Base-by-base conservation (phyloP, 2,888 invertebrate genomes). In the Macaria notata region DNA sequence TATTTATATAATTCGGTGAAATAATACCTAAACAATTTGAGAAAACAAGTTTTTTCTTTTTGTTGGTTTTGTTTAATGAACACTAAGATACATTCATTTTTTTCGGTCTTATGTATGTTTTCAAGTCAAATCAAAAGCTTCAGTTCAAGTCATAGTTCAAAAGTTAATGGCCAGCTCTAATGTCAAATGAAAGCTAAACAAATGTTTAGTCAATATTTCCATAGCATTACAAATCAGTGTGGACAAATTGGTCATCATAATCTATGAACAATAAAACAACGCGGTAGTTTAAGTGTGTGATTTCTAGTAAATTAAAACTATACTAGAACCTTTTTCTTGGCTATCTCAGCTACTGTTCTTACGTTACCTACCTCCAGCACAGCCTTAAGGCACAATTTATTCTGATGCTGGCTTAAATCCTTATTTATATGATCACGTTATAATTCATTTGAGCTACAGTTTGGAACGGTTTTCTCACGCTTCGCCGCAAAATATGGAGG, bases 341-440 rank as follows among this genome's bases (percentile, higher is more conserved):
- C 19, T 19, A 19, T 19, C 19, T 19, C 19, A 19, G 19, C 19
- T 19, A 53, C 57, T 53, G 53, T 8, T 4, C 19, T 3, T 6
- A 4, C 29, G 9, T 9, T 31, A 8, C 3, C 9, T 50, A 43
- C n/a, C n/a, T n/a, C n/a, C 31, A 46, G 65, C 69, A 76, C 76
- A 78, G 79, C 79, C 72, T 68, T 70, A 73, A 67, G 66, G 66
- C 69, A 72, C 78, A 84, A 84, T 83, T 82, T 84, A 83, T 83
- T 79, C 76, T 78, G 79, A 82, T 80, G 81, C 77, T 70, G 69
- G 71, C 75, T 78, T 84, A 87, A 88, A 88, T 86, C 87, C 86
- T 88, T 88, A 86, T 88, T 87, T 88, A 88, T 87, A 86, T 83
- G 83, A 86, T 84, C 83, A 84, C 79, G 81, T 78, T 70, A 82